Conservation (phyloP, 2,113 vertebrate genomes). For the Hiodon tergisus region DNA sequence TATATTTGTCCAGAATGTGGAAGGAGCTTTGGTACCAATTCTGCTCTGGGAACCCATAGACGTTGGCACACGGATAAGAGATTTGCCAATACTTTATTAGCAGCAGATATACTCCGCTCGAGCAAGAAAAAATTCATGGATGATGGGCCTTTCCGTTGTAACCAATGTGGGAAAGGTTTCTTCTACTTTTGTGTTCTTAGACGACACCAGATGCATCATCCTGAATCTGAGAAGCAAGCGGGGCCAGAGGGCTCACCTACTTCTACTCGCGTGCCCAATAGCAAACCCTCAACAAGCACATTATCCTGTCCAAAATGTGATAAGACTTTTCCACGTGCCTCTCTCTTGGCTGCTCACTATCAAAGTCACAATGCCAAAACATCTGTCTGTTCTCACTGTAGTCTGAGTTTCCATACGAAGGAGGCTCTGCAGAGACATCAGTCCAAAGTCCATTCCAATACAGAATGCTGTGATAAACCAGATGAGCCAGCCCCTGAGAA, state of each 20-base stretch:
- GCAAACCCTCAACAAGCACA: background rate
- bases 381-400: constrained; percentile 2
- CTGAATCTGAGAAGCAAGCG: constrained; percentile 20
- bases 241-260: constrained; percentile 9
- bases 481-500: background rate
- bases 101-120: constrained; percentile 36
- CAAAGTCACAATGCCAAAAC: constrained; percentile 34
- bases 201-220: constrained; percentile 53
- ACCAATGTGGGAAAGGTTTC: constrained; percentile 55
- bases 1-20: constrained; percentile 63
- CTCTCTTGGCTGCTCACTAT: constrained; percentile 37
- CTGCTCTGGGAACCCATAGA: constrained; percentile 61
- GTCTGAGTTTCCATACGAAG: constrained; percentile 7
- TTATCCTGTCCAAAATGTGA: constrained; percentile 41
- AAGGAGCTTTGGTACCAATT: constrained; percentile 56
- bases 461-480: background rate
- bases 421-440: constrained; percentile 12
- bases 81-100: constrained; percentile 38
- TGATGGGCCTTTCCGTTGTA: constrained; percentile 49
- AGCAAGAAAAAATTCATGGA: constrained; percentile 30
- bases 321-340: constrained; percentile 37
- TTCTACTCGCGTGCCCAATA: background rate
- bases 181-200: constrained; percentile 59
- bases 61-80: constrained; percentile 62
- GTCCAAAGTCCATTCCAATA: background rate